Base-by-base conservation (phyloP, 2,797 vertebrate genomes). In the Sebastiscus tertius region DNA sequence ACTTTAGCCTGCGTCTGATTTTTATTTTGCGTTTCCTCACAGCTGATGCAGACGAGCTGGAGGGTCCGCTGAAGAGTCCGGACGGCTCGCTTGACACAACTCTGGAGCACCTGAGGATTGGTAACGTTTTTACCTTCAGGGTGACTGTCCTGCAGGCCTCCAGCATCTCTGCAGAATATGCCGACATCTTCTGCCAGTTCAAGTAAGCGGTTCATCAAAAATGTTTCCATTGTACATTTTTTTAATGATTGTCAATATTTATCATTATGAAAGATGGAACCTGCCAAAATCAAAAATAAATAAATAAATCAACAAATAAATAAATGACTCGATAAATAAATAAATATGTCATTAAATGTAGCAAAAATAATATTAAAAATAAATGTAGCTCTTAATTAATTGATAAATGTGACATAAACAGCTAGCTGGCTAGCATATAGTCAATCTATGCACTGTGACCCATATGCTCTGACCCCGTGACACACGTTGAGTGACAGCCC, bases 111-210 rank as follows among this genome's bases (percentile, higher is more conserved):
- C 94, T 99, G 78, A 96, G 91, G 86, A 94, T 99, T 27, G 97
- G 98, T 55, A 96, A 96, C 46, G 93, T 97, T 73, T 99, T 99
- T 81, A 99, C 98, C 36, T 99, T 99, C 94, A 97, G 98, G 0
- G 98, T 99, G 87, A 99, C 98, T 0, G 97, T 99, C 77, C 95
- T 99, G 69, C 99, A 99, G 86, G 98, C 99, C 0, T 99, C 97
- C 80, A 99, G 98, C 92, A 99, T 99, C 94, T 97, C 99, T 0
- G 97, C 98, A 1, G 98, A 99, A 94, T 99, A 99, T 0, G 97
- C 98, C 0, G 98, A 99, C 89, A 98, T 99, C 94, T 99, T 99
- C 95, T 99, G 99, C 94, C 98, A 99, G 94, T 99, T 99, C 93
- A 99, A 99, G 99, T 99, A 85, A 92, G 93, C 55, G 5, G 5